Percentiles rank a stretch among this genome's conserved stretches.
Conservation (phyloP, 1,140 invertebrate genomes). For the Procambarus clarkii region DNA sequence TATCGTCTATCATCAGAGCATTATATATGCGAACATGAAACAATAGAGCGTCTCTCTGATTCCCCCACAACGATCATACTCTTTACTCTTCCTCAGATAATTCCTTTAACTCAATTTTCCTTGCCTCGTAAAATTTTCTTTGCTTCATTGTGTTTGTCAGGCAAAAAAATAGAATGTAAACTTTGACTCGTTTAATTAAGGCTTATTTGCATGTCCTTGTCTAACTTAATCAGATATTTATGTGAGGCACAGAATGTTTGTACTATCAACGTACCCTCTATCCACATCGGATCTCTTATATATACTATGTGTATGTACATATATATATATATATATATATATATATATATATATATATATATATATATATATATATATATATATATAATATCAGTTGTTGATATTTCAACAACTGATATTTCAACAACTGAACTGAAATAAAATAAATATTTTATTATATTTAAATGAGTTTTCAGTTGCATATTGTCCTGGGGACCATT, state of each 20-base stretch:
- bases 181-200: conserved; percentile 27
- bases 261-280: not conserved
- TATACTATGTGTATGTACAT: too few relatives aligned
- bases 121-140: conserved; percentile 26
- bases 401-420: too few relatives aligned
- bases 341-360: too few relatives aligned
- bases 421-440: too few relatives aligned
- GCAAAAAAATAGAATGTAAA: not conserved
- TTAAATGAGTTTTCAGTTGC: too few relatives aligned
- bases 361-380: too few relatives aligned
- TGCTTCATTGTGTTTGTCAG: conserved; percentile 27
- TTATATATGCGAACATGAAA: not conserved
- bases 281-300: too few relatives aligned
- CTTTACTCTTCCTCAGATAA: not conserved
- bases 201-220: conserved; percentile 32
- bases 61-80: not conserved
- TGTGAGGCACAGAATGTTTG: not conserved
- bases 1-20: too few relatives aligned
- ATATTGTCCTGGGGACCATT: too few relatives aligned
- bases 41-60: not conserved
- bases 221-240: conserved; percentile 25
- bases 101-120: not conserved
- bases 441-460: too few relatives aligned
- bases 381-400: too few relatives aligned
- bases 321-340: too few relatives aligned